Evolutionary conservation across 1,140 invertebrate genomes (phyloP), one percentile per base, ranked within the genome.

Genomic region (Aphelenchoides avenae): DNA sequence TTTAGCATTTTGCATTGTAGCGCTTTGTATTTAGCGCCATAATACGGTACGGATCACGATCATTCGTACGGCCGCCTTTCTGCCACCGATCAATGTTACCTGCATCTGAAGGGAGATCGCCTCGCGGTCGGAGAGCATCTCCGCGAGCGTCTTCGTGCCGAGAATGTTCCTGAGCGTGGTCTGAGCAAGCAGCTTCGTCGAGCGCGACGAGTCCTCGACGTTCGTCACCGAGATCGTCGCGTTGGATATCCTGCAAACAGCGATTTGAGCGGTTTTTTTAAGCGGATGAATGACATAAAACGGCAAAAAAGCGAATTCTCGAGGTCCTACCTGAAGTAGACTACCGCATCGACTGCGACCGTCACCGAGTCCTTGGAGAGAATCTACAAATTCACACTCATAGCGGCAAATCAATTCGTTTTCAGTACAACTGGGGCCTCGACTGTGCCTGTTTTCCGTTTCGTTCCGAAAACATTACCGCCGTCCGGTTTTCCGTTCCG

Each of bases 151-250:
- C 39, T 75, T 75, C 0, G 71, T 76, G 30, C 77, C 77, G 4
- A 77, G 58, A 47, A 79, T 76, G 49, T 78, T 78, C 22, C 77
- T 37, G 22, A 78, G 57, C 1, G 77, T 78, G 11, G 77, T 79
- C 50, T 78, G 77, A 20, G 73, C 73, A 13, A 75, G 52, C 13
- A 75, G 44, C 60, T 75, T 75, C 2, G 73, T 75, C 5, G 75
- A 77, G 36, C 73, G 88, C 78, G 91, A 89, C 29, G 90, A 89
- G 78, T 96, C 93, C 78, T 94, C 91, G 31, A 96, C 91, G 78
- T 95, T 95, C 29, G 89, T 89, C 61, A 96, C 89, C 30, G 90
- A 93, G 52, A 94, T 87, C 0, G 89, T 93, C 9, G 92, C 91
- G 79, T 95, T 93, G 71, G 87, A 89, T 11, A 85, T 83, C 27